phyloP scores from a whole-genome alignment of 2,888 invertebrate genomes.

The Psococerastis gibbosa region DNA sequence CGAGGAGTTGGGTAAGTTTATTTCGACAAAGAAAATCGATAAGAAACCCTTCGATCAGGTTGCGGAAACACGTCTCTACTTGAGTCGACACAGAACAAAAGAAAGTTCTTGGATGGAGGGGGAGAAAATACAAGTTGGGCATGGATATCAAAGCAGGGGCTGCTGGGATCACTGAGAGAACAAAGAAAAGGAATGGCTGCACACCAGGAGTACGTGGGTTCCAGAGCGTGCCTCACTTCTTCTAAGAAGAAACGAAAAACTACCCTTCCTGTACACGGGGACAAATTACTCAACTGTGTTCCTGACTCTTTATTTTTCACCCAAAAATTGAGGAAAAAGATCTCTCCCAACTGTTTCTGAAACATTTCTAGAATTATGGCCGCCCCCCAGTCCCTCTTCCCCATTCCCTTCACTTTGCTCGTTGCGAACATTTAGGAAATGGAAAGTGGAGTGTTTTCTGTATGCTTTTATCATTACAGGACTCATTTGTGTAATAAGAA shows the following conservation, averaged over 20 bases:
- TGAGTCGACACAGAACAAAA: background rate
- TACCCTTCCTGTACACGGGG: constrained; percentile 3
- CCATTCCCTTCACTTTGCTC: no score
- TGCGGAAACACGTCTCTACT: background rate
- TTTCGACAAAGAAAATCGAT: no score
- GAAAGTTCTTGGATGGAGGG: background rate
- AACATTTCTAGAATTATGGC: constrained; percentile 1
- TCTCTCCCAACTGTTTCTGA: constrained; percentile 8
- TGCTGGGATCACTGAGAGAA: no score
- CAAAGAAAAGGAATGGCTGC: background rate
- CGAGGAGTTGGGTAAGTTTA: no score
- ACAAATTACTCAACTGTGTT: constrained; percentile 9
- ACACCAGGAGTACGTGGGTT: background rate
- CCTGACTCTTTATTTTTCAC: constrained; percentile 8
- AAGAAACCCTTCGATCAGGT: no score
- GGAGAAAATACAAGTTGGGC: constrained; percentile 1
- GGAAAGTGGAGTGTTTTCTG: no score
- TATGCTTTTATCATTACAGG: no score
- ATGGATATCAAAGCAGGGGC: background rate
- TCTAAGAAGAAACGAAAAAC: background rate
- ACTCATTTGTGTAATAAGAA: no score
- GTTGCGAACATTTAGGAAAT: no score
- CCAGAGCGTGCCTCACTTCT: background rate
- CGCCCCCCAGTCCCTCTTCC: background rate
- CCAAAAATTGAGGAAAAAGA: constrained; percentile 8